Percentiles rank a stretch among this genome's conserved stretches.
These are phyloP conservation scores for Bombus ignitus DNA, from an alignment of 1,140 invertebrate species.

Conservation along the genomic window DNA sequence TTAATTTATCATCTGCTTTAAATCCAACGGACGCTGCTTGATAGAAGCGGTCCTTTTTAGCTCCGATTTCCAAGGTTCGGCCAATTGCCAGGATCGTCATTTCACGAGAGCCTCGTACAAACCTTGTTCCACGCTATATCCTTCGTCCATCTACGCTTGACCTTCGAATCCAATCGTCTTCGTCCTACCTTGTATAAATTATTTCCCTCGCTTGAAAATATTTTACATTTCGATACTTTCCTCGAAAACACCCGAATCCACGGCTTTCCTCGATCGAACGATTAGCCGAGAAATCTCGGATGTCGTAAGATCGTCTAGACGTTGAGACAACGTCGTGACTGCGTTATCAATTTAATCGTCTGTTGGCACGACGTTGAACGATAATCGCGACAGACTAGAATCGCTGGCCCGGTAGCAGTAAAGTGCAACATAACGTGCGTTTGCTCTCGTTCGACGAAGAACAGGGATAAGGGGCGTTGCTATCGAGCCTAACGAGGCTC, in stretches of 20 bases:
- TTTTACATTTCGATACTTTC: too few relatives aligned
- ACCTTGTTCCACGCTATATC: constrained; percentile 13
- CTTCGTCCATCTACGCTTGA: not conserved
- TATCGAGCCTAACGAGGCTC: constrained; percentile 71
- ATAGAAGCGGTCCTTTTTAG: constrained; percentile 65
- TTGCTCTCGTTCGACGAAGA: constrained; percentile 39
- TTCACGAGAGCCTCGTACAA: constrained; percentile 57
- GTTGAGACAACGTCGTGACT: not conserved
- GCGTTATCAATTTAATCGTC: constrained; percentile 48
- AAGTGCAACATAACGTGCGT: constrained; percentile 48
- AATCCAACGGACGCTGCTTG: constrained; percentile 61
- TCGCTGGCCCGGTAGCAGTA: constrained; percentile 35
- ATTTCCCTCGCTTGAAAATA: not conserved
- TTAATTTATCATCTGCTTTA: constrained; percentile 80
- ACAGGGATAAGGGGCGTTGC: constrained; percentile 54
- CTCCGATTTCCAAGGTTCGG: constrained; percentile 68
- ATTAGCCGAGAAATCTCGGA: not conserved
- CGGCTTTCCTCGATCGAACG: not conserved
- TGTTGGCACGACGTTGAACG: constrained; percentile 10
- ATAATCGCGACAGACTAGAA: constrained; percentile 30
- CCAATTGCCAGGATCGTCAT: constrained; percentile 65
- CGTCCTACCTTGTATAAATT: not conserved
- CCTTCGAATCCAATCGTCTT: too few relatives aligned
- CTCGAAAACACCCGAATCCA: too few relatives aligned
- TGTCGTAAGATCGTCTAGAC: not conserved